A percentile compares a stretch with the other conserved stretches of the same genome.
These are phyloP conservation scores for Cremastinae sp. DNA, from an alignment of 2,888 invertebrate species.

Conservation along the genomic window DNA sequence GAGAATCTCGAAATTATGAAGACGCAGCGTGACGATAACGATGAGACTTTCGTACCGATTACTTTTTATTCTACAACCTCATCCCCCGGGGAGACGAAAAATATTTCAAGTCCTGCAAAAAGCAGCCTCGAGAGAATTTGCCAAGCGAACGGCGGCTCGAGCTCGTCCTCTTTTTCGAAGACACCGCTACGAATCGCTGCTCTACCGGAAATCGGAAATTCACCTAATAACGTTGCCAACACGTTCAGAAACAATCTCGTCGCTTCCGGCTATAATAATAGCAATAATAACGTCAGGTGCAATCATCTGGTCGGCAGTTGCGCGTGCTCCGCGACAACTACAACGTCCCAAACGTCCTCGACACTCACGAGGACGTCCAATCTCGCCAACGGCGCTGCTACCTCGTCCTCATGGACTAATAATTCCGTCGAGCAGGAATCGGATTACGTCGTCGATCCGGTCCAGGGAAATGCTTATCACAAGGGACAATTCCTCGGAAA, in stretches of 20 bases:
- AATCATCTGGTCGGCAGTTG: conserved; percentile 54
- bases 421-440: conserved; percentile 70
- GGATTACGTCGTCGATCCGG: conserved; percentile 75
- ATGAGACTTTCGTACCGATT: conserved; percentile 34
- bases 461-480: conserved; percentile 75
- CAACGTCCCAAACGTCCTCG: conserved; percentile 54
- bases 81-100: conserved; percentile 21
- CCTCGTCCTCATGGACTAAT: conserved; percentile 68
- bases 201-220: conserved; percentile 26
- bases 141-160: conserved; percentile 26
- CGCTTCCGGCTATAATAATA: conserved; percentile 34
- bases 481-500: conserved; percentile 76
- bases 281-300: conserved; percentile 46
- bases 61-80: conserved; percentile 32
- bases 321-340: conserved; percentile 44
- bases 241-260: conserved; percentile 47
- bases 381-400: conserved; percentile 50
- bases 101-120: conserved; percentile 9
- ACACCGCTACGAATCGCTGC: conserved; percentile 35
- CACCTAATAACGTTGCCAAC: conserved; percentile 40
- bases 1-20: conserved; percentile 38
- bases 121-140: conserved; percentile 44
- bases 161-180: conserved; percentile 44
- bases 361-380: conserved; percentile 54
- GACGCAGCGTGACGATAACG: conserved; percentile 29